Conservation (phyloP, 2,113 vertebrate genomes). For the Alexandromys fortis region DNA sequence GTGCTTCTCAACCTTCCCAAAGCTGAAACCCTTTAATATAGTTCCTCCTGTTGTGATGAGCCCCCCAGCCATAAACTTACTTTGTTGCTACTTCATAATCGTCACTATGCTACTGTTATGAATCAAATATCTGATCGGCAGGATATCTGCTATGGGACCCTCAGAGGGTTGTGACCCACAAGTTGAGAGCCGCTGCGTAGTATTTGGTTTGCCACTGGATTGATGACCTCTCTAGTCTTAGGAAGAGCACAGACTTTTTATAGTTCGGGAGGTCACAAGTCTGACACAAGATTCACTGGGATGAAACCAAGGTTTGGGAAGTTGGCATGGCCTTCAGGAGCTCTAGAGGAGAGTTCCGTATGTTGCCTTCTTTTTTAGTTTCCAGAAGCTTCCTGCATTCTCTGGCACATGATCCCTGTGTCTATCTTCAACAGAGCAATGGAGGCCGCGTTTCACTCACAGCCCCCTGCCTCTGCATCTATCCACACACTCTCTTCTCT, state of each 20-base stretch:
- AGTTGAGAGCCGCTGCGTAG: background rate
- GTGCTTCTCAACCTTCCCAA: background rate
- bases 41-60: background rate
- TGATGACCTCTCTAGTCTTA: background rate
- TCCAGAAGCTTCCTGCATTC: background rate
- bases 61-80: background rate
- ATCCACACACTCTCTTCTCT: background rate
- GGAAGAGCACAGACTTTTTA: background rate
- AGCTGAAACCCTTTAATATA: background rate
- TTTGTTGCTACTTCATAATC: background rate
- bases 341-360: background rate
- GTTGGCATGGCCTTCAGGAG: background rate
- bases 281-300: conserved; percentile 12
- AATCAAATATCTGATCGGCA: background rate
- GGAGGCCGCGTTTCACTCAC: background rate
- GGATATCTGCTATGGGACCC: background rate
- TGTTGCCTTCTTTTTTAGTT: conserved; percentile 19
- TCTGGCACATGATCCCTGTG: conserved; percentile 21
- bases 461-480: background rate
- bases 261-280: background rate
- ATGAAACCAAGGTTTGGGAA: background rate
- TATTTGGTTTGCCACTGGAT: background rate
- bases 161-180: background rate
- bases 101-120: background rate
- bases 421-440: background rate